Conservation (phyloP, 2,888 invertebrate species). For the Volucella inflata region DNA sequence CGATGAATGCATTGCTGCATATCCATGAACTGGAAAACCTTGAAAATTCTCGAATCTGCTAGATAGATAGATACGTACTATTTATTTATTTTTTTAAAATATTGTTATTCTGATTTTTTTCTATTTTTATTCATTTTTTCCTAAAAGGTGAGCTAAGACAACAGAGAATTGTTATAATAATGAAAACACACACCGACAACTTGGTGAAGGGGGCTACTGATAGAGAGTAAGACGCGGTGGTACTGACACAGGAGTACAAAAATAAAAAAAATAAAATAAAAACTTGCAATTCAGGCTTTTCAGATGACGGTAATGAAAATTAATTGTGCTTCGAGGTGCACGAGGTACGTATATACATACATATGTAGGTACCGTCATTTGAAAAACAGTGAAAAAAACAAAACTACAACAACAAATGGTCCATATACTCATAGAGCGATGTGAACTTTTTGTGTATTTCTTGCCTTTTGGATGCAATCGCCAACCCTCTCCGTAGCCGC, state of each 20-base stretch:
- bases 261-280: conserved; percentile 24
- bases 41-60: conserved; percentile 79
- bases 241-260: conserved; percentile 10
- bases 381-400: conserved; percentile 37
- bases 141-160: conserved; percentile 57
- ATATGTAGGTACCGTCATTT: conserved; percentile 18
- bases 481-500: too few species aligned
- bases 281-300: conserved; percentile 64
- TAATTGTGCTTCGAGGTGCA: conserved; percentile 68
- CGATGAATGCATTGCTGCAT: conserved; percentile 68
- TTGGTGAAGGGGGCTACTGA: too few species aligned
- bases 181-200: conserved; percentile 24
- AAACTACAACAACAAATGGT: conserved; percentile 20
- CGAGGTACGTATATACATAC: conserved; percentile 27
- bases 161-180: conserved; percentile 65
- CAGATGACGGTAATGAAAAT: conserved; percentile 70
- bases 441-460: conserved; percentile 43
- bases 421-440: conserved; percentile 18
- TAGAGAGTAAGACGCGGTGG: too few species aligned
- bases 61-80: conserved; percentile 59
- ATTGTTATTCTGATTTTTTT: conserved; percentile 44
- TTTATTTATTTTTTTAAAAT: conserved; percentile 38
- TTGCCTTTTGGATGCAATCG: not conserved
- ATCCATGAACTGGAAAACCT: conserved; percentile 83
- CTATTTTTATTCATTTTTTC: conserved; percentile 62